Evolutionary conservation across 2,113 vertebrate species (phyloP).

Genomic region (Rhinichthys klamathensis): DNA sequence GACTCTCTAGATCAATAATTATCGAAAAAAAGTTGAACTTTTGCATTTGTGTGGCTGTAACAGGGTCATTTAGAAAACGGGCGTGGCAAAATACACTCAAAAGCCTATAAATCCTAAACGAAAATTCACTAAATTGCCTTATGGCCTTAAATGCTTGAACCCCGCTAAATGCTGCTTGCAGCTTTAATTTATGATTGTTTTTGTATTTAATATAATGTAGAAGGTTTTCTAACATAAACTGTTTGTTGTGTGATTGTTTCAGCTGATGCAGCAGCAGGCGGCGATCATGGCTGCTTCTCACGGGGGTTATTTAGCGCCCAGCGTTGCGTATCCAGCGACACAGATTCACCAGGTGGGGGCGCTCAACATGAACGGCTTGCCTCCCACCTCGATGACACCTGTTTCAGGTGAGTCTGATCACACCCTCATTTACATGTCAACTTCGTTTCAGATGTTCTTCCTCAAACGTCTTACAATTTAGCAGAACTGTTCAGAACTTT

Average conservation of each 20-base stretch:
- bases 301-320: slow-evolving; percentile 83
- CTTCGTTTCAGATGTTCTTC: neutral
- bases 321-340: slow-evolving; percentile 82
- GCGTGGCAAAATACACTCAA: too few relatives aligned
- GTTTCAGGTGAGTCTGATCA: slow-evolving; percentile 78
- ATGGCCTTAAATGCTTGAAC: too few relatives aligned
- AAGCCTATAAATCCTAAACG: too few relatives aligned
- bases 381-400: slow-evolving; percentile 76
- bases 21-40: too few relatives aligned
- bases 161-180: too few relatives aligned
- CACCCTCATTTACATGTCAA: neutral
- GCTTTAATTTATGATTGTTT: neutral
- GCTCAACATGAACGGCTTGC: slow-evolving; percentile 84
- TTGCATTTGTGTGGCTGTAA: too few relatives aligned
- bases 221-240: neutral
- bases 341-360: slow-evolving; percentile 88
- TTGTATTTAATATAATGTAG: neutral
- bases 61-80: too few relatives aligned
- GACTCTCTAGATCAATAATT: too few relatives aligned
- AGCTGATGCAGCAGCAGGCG: slow-evolving; percentile 91
- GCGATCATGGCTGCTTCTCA: slow-evolving; percentile 85
- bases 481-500: neutral
- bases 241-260: slow-evolving; percentile 14
- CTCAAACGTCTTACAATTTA: neutral
- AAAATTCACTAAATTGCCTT: too few relatives aligned